These are phyloP conservation scores for Mastomys coucha DNA, from an alignment of 2,113 vertebrate species.

Conservation along the genomic window DNA sequence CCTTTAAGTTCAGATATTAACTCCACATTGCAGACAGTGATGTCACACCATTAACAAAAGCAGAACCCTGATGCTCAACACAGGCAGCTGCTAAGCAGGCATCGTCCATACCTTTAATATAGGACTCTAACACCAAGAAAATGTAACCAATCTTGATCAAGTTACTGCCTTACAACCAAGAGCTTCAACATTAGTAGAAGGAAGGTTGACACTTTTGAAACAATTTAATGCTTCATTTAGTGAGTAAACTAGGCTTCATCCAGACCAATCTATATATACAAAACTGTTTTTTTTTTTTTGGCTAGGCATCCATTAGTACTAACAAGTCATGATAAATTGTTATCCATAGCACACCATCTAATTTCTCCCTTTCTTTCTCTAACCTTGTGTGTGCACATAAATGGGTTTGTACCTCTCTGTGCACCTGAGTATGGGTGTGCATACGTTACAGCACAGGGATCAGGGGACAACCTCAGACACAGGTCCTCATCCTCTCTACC, in stretches of 20 bases:
- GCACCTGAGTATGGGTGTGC: background rate
- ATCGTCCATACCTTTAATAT: background rate
- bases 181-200: background rate
- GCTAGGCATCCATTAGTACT: background rate
- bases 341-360: background rate
- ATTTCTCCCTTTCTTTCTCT: background rate
- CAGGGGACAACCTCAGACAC: background rate
- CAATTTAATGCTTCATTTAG: background rate
- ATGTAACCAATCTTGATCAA: slow-evolving; percentile 18
- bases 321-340: background rate
- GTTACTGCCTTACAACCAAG: slow-evolving; percentile 10
- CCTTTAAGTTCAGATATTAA: slow-evolving; percentile 19
- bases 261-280: background rate
- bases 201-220: slow-evolving; percentile 5
- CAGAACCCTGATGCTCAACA: background rate
- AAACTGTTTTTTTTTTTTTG: background rate
- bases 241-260: background rate
- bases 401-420: background rate
- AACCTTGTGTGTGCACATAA: background rate
- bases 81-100: background rate
- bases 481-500: background rate
- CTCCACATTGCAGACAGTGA: background rate
- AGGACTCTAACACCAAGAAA: background rate
- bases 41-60: background rate
- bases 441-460: background rate